Evolutionary conservation across 2,888 invertebrate species (phyloP), one percentile per base, ranked within the genome.

Genomic region (Drosophila prostipennis): DNA sequence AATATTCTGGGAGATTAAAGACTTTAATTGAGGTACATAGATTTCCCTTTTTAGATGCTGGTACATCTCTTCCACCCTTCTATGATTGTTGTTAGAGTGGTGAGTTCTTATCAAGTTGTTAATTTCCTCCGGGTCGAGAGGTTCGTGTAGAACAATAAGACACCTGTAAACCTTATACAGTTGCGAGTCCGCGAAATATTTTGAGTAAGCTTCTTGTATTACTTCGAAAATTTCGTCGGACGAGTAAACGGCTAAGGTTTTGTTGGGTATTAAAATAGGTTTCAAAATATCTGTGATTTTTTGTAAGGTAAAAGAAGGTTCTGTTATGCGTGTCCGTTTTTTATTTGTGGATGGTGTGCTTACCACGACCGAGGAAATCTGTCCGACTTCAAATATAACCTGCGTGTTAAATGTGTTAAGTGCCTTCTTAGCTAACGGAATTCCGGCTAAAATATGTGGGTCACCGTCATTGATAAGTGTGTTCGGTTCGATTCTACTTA

Each of bases 401-500:
- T 40, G 39, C 16, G 14, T 8, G 39, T 40, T 40, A 13, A 42
- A 42, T 11, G 8, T n/a, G n/a, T n/a, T n/a, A n/a, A n/a, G n/a
- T n/a, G n/a, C n/a, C n/a, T n/a, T n/a, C n/a, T n/a, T n/a, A 6
- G 42, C 19, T 42, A 42, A 19, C 13, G 42, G 11, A 19, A 23
- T 42, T 23, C 11, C 23, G 11, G 5, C 13, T 19, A 5, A 19
- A 19, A 19, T 11, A 11, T 23, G 23, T 46, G 46, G 29, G 11
- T 23, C 19, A 14, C 7, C 7, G 16, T 49, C 49, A 16, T 49
- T 57, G 29, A 57, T 6, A 26, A 14, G 23, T 11, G 23, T 32
- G 19, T 51, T 49, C 11, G 23, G 19, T 26, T 42, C 49, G 3
- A 57, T 19, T 49, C 57, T 26, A 19, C 57, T 57, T 2, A 57